Base-by-base conservation (phyloP, 1,140 invertebrate genomes). In the Ctenoplectra terminalis region DNA sequence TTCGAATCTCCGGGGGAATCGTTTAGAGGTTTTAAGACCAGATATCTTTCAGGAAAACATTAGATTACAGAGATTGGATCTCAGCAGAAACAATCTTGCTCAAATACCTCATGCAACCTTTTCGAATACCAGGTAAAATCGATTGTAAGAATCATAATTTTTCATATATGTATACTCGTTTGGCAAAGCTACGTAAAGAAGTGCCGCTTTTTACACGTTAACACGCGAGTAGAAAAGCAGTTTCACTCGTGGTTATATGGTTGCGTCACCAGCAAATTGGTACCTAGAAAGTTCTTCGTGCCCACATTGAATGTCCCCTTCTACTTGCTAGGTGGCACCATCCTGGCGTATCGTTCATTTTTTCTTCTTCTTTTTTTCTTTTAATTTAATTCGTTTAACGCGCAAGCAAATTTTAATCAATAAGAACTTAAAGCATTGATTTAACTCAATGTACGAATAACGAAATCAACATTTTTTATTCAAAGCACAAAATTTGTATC, bases 41-140 rank as follows among this genome's bases (percentile, higher is more conserved):
- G 95, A 96, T 76, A 90, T 96, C 7, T 95, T 98, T 37, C 94
- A 95, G 72, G 95, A 96, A 48, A 96, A 96, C 82, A 88, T 91
- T 13, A 94, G 94, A 75, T 90, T 98, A 40, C 95, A 95, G 75
- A 94, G 94, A 77, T 86, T 98, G 15, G 97, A 98, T 92, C 90
- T 98, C 2, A 97, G 96, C 72, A 95, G 95, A 83, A 98, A 98
- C 91, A 95, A 96, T 87, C 92, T 98, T 37, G 95, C 95, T 37
- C 96, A 95, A 89, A 95, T 97, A 81, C 95, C 95, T 1, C 94
- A 95, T 7, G 94, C 94, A 1, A 95, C 95, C 23, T 96, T 98
- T 37, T 94, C 95, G 34, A 95, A 94, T 83, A 95, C 96, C 20
- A 94, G 94, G 94, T 95, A 86, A 87, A 66, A 66, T 40, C 2